Base-by-base conservation (phyloP, 2,113 vertebrate species). In the Solea solea region DNA sequence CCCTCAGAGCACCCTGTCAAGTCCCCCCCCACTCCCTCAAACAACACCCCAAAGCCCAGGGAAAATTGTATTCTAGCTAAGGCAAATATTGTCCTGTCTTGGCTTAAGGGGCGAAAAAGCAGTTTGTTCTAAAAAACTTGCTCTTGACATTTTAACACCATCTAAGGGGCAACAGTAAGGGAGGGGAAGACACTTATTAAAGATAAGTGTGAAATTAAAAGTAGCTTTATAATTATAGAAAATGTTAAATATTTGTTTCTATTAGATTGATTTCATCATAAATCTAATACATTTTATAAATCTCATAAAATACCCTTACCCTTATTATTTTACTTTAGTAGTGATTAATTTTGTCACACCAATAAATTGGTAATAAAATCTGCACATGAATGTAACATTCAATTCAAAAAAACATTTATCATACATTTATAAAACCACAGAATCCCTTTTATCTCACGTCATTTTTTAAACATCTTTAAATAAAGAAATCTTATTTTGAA, bases 21-120 rank as follows among this genome's bases (percentile, higher is more conserved):
- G 93, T 93, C n/a, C n/a, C n/a, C 93, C 94, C 93, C 90, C 89
- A 88, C 92, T 94, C 93, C 92, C 82, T 95, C 95, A 94, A 96
- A 95, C 94, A 93, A 94, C 93, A 92, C 91, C 95, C 93, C 93
- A 94, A 95, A 95, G 95, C 95, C 91, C 1, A 93, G 95, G 95
- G 94, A 96, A 95, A 96, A 97, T 97, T 95, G 95, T 97, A 97
- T 97, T 96, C 94, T 95, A 96, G 94, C 91, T 85, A 96, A 95
- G 93, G 95, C 94, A 96, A 97, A 97, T 95, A 96, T 96, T 97
- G 96, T 95, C 94, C 94, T 93, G 95, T 91, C 95, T 94, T 50
- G 94, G 95, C 91, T 95, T 95, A 95, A 93, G 90, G 94, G 93
- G 90, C 89, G 77, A 91, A 90, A 93, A 93, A 94, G 93, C 92